Evolutionary conservation across 2,888 invertebrate genomes (phyloP).

Genomic region (Aricia artaxerxes): DNA sequence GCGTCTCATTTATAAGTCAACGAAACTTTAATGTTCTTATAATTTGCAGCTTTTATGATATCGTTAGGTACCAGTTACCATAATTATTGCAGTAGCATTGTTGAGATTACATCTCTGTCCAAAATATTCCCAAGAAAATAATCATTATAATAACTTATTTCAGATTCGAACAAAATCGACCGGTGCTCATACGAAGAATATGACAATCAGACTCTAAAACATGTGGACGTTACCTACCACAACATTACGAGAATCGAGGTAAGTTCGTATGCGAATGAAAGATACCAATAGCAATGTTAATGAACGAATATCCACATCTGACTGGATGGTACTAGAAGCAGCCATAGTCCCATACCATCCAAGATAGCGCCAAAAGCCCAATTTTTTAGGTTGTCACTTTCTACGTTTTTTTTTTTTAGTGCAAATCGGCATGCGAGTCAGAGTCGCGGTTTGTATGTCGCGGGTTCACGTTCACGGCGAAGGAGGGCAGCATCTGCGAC

Average conservation of each 20-base stretch:
- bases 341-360: too few relatives aligned
- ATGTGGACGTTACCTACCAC: conserved; percentile 78
- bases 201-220: conserved; percentile 84
- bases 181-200: conserved; percentile 90
- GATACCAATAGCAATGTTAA: neutral
- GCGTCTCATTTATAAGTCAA: neutral
- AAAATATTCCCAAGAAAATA: neutral
- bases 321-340: too few relatives aligned
- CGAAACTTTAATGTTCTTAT: conserved; percentile 6
- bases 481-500: conserved; percentile 57
- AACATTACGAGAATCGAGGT: conserved; percentile 77
- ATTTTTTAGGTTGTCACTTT: neutral
- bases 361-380: neutral
- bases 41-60: neutral
- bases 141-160: conserved; percentile 40
- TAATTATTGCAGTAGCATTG: neutral
- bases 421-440: conserved; percentile 82
- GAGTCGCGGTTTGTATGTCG: conserved; percentile 85
- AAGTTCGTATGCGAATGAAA: conserved; percentile 37
- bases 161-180: conserved; percentile 77
- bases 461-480: conserved; percentile 81
- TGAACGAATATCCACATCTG: too few relatives aligned
- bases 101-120: neutral
- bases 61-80: neutral
- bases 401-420: conserved; percentile 55